Conservation (phyloP, 2,113 vertebrate genomes). For the Felis catus region DNA sequence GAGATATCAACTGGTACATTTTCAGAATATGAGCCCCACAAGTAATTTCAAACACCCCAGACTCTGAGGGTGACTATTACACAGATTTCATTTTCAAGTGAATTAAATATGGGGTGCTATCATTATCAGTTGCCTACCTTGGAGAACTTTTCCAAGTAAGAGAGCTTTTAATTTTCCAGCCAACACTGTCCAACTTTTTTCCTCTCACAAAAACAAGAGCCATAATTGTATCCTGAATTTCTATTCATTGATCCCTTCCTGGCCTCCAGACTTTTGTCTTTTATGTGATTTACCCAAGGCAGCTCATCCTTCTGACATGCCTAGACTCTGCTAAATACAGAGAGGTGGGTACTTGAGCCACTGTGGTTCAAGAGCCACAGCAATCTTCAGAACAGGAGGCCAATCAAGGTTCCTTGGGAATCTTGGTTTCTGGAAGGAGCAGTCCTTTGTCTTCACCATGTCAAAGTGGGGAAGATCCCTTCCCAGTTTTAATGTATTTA, state of each 20-base stretch:
- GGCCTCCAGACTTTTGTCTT: slow-evolving; percentile 28
- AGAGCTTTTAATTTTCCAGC: slow-evolving; percentile 16
- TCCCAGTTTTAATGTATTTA: slow-evolving; percentile 56
- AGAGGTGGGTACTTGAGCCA: neutral
- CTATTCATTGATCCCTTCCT: neutral
- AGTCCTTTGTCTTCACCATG: neutral
- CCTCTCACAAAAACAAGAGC: neutral
- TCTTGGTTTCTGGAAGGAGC: slow-evolving; percentile 41
- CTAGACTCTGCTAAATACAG: neutral
- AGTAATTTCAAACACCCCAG: slow-evolving; percentile 14
- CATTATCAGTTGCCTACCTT: neutral
- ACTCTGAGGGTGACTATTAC: neutral
- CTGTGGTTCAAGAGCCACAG: neutral
- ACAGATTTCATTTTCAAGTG: neutral
- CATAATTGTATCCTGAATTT: slow-evolving; percentile 38
- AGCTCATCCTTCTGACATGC: neutral
- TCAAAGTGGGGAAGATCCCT: slow-evolving; percentile 55
- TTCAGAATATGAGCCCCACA: neutral
- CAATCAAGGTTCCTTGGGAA: slow-evolving; percentile 15
- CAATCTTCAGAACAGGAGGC: neutral
- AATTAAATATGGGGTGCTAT: neutral
- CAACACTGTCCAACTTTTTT: neutral
- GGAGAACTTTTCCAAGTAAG: neutral
- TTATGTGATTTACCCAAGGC: neutral
- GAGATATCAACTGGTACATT: neutral